Base-by-base conservation (phyloP, 2,113 vertebrate genomes). In the Plecotus auritus region DNA sequence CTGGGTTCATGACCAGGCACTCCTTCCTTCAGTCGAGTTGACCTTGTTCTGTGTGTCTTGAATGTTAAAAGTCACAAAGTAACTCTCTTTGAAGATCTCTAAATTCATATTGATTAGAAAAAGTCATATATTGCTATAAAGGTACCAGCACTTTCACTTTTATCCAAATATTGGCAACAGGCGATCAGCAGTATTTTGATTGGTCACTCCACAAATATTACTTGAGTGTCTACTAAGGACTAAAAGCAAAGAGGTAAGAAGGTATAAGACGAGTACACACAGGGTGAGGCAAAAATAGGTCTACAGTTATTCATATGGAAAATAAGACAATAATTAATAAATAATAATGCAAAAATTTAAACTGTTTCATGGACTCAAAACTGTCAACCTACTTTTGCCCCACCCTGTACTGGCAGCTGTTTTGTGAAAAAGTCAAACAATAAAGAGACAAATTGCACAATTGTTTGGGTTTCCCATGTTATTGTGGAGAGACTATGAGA, bases 1-100 rank as follows among this genome's bases (percentile, higher is more conserved):
- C 14, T 67, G 49, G 9, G 42, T 61, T 66, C 54, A 61, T 78
- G 42, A 66, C 76, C 35, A 49, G 12, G 32, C 35, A 26, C 28
- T 82, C 40, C 64, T 40, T 86, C 45, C 66, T 93, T 61, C 37
- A 56, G 23, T 80, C 5, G 0, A 35, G 20, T 35, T 94, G 56
- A 85, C 37, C 42, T 45, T 42, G 35, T 67, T 93, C 16, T 72
- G 35, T 83, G 26, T 73, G 64, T 90, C 56, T 76, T 69, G 49
- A 77, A 67, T 67, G 5, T 51, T 85, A 47, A 45, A 66, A 88
- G 42, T 88, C 30, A 77, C n/a, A 54, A 84, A 91, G 40, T 94
- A 81, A 88, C 73, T 77, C 2, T 0, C 13, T 67, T 42, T 64
- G 40, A 77, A 92, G 85, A 90, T n/a, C 26, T 84, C 54, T 87